A percentile compares a stretch with the other conserved stretches of the same genome.
phyloP scores from a whole-genome alignment of 2,113 vertebrate genomes.

The Phylloscopus whistleri region DNA sequence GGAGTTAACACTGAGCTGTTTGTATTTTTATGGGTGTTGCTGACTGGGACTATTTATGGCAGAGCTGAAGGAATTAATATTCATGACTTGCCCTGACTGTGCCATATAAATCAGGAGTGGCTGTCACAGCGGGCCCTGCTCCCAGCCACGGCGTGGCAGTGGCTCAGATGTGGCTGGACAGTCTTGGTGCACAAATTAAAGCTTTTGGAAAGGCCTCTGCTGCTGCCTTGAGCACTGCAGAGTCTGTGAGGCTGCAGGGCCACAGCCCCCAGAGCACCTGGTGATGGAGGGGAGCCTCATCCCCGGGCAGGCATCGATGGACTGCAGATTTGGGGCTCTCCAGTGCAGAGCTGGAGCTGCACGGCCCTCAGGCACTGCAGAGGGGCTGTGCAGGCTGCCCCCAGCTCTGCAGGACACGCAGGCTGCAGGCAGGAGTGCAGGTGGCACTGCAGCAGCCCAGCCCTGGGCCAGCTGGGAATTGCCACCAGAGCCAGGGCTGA shows the following conservation, averaged over 20 bases:
- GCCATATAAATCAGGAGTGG: not conserved
- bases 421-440: not conserved
- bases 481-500: not conserved
- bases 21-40: not conserved
- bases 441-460: not conserved
- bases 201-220: not conserved
- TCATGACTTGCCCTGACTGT: not conserved
- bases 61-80: not conserved
- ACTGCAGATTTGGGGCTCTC: not conserved
- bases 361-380: fast-evolving
- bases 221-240: fast-evolving
- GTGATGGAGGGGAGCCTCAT: not conserved
- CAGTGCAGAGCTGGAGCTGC: not conserved
- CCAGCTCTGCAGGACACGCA: not conserved
- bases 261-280: fast-evolving
- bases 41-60: not conserved
- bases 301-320: fast-evolving
- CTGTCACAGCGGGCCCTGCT: not conserved
- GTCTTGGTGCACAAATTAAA: not conserved
- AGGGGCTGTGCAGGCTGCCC: not conserved
- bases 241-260: fast-evolving
- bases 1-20: not conserved
- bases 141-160: not conserved
- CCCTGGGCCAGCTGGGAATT: not conserved
- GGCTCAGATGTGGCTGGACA: not conserved